phyloP scores from a whole-genome alignment of 64 coral and sea anemone genomes.

The Exaiptasia diaphana region DNA sequence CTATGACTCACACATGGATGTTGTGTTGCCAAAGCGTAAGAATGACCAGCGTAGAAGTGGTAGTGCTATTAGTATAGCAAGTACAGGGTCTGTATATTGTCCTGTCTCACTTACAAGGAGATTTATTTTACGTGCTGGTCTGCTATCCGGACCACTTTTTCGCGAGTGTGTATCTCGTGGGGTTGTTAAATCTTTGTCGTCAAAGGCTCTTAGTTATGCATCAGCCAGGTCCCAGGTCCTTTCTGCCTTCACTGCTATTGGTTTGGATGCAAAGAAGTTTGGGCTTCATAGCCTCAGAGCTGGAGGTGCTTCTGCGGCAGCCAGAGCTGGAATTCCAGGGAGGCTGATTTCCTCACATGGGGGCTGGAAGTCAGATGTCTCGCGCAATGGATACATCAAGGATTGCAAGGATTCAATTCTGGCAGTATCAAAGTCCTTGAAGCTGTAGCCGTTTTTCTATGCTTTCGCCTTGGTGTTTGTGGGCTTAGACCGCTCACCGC shows the following conservation, averaged over 20 bases:
- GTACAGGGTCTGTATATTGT: neutral
- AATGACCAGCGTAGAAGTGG: slow-evolving; percentile 59
- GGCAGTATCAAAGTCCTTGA: slow-evolving; percentile 8
- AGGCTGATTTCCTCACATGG: slow-evolving; percentile 27
- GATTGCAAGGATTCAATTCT: neutral
- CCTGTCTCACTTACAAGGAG: neutral
- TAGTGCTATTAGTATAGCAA: slow-evolving; percentile 23
- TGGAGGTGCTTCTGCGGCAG: slow-evolving; percentile 35
- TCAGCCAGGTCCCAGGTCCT: slow-evolving; percentile 13
- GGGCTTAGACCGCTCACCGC: too few relatives aligned
- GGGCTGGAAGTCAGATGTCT: slow-evolving; percentile 22
- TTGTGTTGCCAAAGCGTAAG: slow-evolving; percentile 32
- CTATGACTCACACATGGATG: neutral
- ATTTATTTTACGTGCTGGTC: neutral
- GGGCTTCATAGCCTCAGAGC: slow-evolving; percentile 38
- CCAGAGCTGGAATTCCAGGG: slow-evolving; percentile 16
- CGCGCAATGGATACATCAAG: slow-evolving; percentile 43
- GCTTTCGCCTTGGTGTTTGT: too few relatives aligned
- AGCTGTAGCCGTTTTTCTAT: too few relatives aligned
- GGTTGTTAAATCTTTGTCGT: neutral
- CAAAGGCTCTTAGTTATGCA: slow-evolving; percentile 19
- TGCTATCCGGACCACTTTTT: neutral
- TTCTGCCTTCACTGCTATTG: slow-evolving; percentile 6
- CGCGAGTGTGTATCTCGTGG: slow-evolving; percentile 9
- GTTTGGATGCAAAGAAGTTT: slow-evolving; percentile 4